Evolutionary conservation across 2,797 vertebrate species (phyloP), one percentile per base, ranked within the genome.

Genomic region (Girardinus metallicus): DNA sequence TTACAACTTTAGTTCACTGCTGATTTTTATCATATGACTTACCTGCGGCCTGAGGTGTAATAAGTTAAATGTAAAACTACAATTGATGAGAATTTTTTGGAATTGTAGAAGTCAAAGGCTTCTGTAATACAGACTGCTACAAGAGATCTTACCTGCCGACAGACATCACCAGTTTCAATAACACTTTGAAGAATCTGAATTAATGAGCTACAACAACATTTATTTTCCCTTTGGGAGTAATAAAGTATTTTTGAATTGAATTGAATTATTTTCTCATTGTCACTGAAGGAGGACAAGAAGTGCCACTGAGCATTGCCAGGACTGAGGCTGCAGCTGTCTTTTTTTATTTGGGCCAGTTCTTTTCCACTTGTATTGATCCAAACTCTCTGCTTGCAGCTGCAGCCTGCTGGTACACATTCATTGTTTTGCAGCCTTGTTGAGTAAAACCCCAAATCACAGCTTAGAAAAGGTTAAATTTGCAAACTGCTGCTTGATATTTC

Each of bases 361-460:
- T 81, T 76, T 26, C 88, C 81, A n/a, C 88, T 49, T n/a, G 29
- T 91, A 95, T 95, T 81, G 94, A 95, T 94, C 80, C 36, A 29
- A 87, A 71, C 72, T 51, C 49, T 77, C 75, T 44, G 78, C 87
- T 80, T 89, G 84, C 82, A 86, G 90, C 91, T 91, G 88, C 64
- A 80, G 60, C 76, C 78, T 29, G 60, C 85, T 76, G 81, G 47
- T 87, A 90, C 91, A 90, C 93, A 91, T 93, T 91, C 85, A 94
- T 92, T 84, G 85, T 75, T n/a, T 84, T 71, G 79, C 74, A 47
- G 82, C 85, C 91, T 86, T 85, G 87, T 90, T 84, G 81, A 90
- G 84, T 85, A 82, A 75, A 88, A 85, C 74, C 75, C 85, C 91
- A 78, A 91, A 90, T 76, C 75, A 82, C 46, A 57, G 60, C 80